phyloP scores from a whole-genome alignment of 2,113 vertebrate species.

The Melanocharis versteri region DNA sequence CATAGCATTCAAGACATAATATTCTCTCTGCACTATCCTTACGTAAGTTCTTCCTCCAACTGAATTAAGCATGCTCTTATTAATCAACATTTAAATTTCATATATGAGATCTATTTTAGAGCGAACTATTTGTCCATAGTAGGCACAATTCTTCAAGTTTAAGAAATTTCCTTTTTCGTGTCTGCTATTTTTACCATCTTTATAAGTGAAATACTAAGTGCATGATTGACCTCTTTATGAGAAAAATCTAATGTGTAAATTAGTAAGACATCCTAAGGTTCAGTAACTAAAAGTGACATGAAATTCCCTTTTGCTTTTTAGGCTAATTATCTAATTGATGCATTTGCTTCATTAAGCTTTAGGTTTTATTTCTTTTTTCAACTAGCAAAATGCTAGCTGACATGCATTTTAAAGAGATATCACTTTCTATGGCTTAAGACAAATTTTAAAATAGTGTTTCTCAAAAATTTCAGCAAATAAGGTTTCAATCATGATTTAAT shows the following conservation, averaged over 20 bases:
- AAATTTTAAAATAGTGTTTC: neutral
- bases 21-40: neutral
- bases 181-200: neutral
- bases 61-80: neutral
- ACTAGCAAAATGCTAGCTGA: neutral
- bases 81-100: neutral
- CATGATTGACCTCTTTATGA: neutral
- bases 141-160: neutral
- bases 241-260: slow-evolving; percentile 33
- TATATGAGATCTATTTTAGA: neutral
- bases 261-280: neutral
- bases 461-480: neutral
- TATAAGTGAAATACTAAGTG: neutral
- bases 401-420: neutral
- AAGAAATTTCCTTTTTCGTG: neutral
- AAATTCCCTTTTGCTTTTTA: slow-evolving; percentile 38
- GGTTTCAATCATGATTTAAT: neutral
- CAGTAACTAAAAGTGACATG: slow-evolving; percentile 20
- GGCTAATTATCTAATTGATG: slow-evolving; percentile 43
- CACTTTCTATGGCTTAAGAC: neutral
- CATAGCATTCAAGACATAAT: neutral
- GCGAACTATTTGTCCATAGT: neutral
- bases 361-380: neutral
- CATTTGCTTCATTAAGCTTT: slow-evolving; percentile 38
- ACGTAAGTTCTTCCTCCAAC: neutral